Base-by-base conservation (phyloP, 2,113 vertebrate species). In the Macquaria australasica region DNA sequence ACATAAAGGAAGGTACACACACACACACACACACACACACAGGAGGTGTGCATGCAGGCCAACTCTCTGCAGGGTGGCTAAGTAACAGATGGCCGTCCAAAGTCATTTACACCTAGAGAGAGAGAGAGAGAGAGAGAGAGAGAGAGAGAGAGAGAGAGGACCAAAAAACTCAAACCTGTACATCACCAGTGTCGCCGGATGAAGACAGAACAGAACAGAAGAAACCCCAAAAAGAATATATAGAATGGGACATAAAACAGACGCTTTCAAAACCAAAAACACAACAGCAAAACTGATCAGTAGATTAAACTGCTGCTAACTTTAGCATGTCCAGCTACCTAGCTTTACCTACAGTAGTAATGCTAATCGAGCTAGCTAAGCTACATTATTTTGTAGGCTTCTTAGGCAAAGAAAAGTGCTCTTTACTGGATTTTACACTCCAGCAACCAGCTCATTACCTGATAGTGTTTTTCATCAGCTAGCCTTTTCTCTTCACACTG, bases 61-160 rank as follows among this genome's bases (percentile, higher is more conserved):
- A 94, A 92, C 87, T 94, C 92, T 93, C 94, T 88, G 93, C 93
- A 92, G 94, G 94, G 94, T 71, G 92, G 92, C 93, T 91, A 25
- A 83, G 88, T 92, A 95, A 94, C 94, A 95, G 93, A 94, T 95
- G 94, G 94, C 87, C 89, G 62, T 93, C 93, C 94, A 95, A 95
- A 93, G 93, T 95, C 94, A 95, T 95, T 94, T 95, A 95, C 92
- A 95, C 92, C 93, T 91, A 91, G 88, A 71, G 63, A 69, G 70
- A 86, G 82, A 62, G 79, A 60, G 78, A 69, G 53, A 21, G 34
- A 48, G 21, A 28, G 64, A 39, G 78, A 91, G 88, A 71, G 63
- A 69, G 70, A 86, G 82, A 62, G 79, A 60, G 78, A 69, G 53
- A 21, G 34, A 48, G 21, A 28, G 64, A 39, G 82, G 67, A 77